These are phyloP conservation scores for Heliconius himera DNA, from an alignment of 1,140 invertebrate genomes.

Conservation along the genomic window DNA sequence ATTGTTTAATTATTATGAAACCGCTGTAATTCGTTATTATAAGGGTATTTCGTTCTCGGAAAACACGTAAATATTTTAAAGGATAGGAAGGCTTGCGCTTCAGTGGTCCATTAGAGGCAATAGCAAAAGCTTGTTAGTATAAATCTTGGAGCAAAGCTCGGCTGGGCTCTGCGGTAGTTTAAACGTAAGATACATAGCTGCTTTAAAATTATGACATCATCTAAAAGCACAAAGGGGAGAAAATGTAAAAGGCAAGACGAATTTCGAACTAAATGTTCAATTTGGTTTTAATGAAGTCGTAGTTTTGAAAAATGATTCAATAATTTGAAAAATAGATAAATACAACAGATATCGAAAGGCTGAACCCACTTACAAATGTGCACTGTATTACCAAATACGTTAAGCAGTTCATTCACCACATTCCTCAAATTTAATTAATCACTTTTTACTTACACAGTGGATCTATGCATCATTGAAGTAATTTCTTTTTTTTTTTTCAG, in stretches of 20 bases:
- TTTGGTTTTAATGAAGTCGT: not conserved
- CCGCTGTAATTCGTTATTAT: too few relatives aligned
- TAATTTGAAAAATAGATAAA: too few relatives aligned
- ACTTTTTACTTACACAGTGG: not conserved
- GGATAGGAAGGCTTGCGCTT: not conserved
- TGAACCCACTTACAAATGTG: not conserved
- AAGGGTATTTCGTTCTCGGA: not conserved
- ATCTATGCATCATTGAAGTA: not conserved
- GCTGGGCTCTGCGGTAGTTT: not conserved
- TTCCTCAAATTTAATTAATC: not conserved
- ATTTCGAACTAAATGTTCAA: too few relatives aligned
- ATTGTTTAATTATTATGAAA: too few relatives aligned
- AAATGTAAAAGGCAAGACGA: not conserved
- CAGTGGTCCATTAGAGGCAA: not conserved
- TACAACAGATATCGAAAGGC: too few relatives aligned
- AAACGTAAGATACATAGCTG: not conserved
- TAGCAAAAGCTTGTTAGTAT: constrained; percentile 8
- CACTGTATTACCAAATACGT: not conserved
- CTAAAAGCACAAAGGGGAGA: not conserved
- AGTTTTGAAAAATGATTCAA: not conserved
- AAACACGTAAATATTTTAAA: not conserved
- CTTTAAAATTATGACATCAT: not conserved
- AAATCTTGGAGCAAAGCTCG: not conserved
- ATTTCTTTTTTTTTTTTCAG: not conserved
- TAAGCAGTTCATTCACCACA: not conserved